Conservation (phyloP, 2,113 vertebrate genomes). For the Lethenteron reissneri region DNA sequence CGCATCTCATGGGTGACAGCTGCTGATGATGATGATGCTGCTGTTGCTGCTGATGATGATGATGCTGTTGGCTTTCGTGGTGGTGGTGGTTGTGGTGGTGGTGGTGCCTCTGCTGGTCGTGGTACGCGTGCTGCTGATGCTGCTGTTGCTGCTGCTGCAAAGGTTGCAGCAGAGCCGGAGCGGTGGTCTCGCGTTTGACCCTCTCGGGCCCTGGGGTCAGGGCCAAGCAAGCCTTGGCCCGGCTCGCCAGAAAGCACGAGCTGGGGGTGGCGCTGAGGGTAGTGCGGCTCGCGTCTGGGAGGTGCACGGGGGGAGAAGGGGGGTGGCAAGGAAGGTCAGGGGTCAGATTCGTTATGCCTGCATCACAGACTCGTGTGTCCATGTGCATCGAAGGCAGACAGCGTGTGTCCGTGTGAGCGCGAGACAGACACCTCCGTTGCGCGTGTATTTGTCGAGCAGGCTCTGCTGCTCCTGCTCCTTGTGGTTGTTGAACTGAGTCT, state of each 20-base stretch:
- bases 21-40: too few species aligned
- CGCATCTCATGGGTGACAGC: too few species aligned
- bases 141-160: too few species aligned
- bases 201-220: slow-evolving; percentile 25
- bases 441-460: slow-evolving; percentile 91
- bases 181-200: too few species aligned
- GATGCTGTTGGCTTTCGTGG: too few species aligned
- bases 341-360: not conserved
- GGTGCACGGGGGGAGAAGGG: not conserved
- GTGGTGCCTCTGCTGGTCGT: too few species aligned
- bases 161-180: too few species aligned
- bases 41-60: too few species aligned
- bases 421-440: slow-evolving; percentile 50
- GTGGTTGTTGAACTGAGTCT: slow-evolving; percentile 96
- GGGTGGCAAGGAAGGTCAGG: not conserved
- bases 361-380: not conserved
- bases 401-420: not conserved
- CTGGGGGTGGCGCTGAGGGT: slow-evolving; percentile 77
- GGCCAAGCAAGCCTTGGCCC: slow-evolving; percentile 35
- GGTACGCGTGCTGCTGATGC: too few species aligned
- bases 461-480: slow-evolving; percentile 94
- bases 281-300: slow-evolving; percentile 80
- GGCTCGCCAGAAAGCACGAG: slow-evolving; percentile 86
- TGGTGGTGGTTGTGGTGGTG: too few species aligned
- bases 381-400: not conserved